phyloP scores from a whole-genome alignment of 2,888 invertebrate genomes.

The Chaetoderma sp. region DNA sequence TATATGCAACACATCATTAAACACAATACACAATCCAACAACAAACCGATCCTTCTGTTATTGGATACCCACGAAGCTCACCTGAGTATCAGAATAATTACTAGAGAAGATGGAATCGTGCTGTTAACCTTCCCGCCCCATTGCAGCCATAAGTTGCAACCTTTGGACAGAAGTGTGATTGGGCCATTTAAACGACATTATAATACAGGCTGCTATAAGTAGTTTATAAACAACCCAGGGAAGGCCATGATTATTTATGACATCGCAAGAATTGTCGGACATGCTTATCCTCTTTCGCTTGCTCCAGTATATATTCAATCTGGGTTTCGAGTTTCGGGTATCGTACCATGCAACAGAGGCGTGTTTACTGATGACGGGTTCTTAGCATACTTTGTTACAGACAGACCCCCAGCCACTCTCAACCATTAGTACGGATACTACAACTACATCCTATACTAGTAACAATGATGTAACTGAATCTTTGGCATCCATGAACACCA shows the following conservation, averaged over 20 bases:
- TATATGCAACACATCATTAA: conserved; percentile 49
- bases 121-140: conserved; percentile 64
- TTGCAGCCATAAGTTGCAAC: conserved; percentile 68
- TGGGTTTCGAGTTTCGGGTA: conserved; percentile 63
- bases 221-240: conserved; percentile 59
- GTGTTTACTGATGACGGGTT: not conserved
- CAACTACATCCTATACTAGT: too few relatives aligned
- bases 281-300: not conserved
- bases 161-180: conserved; percentile 65
- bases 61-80: conserved; percentile 56
- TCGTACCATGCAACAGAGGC: conserved; percentile 52
- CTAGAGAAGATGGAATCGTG: conserved; percentile 61
- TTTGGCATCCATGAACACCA: too few relatives aligned
- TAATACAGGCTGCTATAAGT: conserved; percentile 48
- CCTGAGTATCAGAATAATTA: conserved; percentile 41
- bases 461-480: too few relatives aligned
- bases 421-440: too few relatives aligned
- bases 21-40: conserved; percentile 41
- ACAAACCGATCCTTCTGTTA: conserved; percentile 44
- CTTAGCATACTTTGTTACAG: conserved; percentile 14
- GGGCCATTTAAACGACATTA: conserved; percentile 62
- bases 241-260: conserved; percentile 66
- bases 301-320: conserved; percentile 62
- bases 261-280: conserved; percentile 37
- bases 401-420: not conserved